Base-by-base conservation (phyloP, 2,888 invertebrate genomes). In the Andrena praecox region DNA sequence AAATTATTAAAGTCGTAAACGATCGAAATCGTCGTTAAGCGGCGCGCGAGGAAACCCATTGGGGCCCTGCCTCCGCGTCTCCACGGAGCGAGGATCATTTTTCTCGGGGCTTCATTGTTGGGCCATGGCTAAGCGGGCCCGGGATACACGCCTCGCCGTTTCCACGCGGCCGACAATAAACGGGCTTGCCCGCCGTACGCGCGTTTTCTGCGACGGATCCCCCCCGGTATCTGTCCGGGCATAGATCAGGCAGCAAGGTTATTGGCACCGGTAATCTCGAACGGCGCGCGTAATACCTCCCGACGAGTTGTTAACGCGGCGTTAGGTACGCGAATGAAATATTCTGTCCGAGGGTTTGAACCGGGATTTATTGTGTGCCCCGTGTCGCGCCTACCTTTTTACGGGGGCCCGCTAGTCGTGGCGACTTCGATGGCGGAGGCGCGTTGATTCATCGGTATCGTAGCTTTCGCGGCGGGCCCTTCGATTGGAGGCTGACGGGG, bases 1-100 rank as follows among this genome's bases (percentile, higher is more conserved):
- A 93, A 93, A 93, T 93, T 93, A 93, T 93, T 93, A 93, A 93
- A 93, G 93, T 93, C 93, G 93, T 93, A 93, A 93, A 93, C 93
- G 93, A 93, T 93, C 91, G 93, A 92, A 92, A 93, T 93, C 92
- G 93, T 92, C 93, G 93, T 93, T 93, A 93, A 93, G 93, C 91
- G 91, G 89, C 92, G 90, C 92, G 92, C 90, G 91, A 91, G 90
- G 91, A 90, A 89, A 91, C 91, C 87, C 90, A 87, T 87, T 82
- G 86, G 76, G 73, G 42, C 5, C 85, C 87, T 80, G 82, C 83
- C 87, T 80, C 85, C 84, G 80, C 89, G 87, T 72, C 85, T 70
- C 85, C 82, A 77, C 77, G 66, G 85, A 80, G 84, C 88, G 8
- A 79, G 75, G 83, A 82, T 86, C 85, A 83, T 89, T 87, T 86